A percentile compares a stretch with the other conserved stretches of the same genome.
Conservation (phyloP, 2,888 invertebrate genomes). For the Conistra vaccinii region DNA sequence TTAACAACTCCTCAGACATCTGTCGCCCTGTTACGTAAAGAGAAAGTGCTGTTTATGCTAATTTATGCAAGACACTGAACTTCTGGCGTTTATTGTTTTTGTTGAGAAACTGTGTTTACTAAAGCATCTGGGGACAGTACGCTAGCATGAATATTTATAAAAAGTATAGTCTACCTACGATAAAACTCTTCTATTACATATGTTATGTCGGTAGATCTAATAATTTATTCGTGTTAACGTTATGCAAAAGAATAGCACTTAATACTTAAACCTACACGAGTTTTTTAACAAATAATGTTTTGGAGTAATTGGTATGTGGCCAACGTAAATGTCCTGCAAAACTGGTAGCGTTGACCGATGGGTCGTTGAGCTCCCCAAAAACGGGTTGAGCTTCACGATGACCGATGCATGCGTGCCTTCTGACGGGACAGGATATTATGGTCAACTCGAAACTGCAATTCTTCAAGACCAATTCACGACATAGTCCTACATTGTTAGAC, state of each 20-base stretch:
- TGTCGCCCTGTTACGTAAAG: constrained; percentile 42
- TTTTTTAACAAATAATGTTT: neutral
- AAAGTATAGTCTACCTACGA: neutral
- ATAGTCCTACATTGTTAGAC: neutral
- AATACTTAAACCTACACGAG: neutral
- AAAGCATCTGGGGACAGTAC: neutral
- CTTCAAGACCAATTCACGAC: too few relatives aligned
- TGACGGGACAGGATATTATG: neutral
- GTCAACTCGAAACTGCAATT: neutral
- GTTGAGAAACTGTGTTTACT: constrained; percentile 23
- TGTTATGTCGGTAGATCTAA: neutral
- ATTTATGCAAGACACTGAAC: constrained; percentile 50
- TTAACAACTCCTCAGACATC: constrained; percentile 39
- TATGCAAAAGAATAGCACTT: neutral
- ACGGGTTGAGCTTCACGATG: constrained; percentile 6
- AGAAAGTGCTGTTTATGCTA: constrained; percentile 55
- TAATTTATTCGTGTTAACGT: neutral
- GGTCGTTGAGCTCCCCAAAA: constrained; percentile 16
- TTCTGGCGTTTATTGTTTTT: constrained; percentile 36
- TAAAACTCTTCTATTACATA: neutral
- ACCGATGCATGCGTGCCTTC: neutral
- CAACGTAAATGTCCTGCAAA: neutral
- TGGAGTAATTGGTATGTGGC: too few relatives aligned
- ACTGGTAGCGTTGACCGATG: neutral
- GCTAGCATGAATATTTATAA: neutral